Percentiles rank a stretch among this genome's conserved stretches.
Conservation (phyloP, 2,797 vertebrate species). For the Gadopsis bispinosus region DNA sequence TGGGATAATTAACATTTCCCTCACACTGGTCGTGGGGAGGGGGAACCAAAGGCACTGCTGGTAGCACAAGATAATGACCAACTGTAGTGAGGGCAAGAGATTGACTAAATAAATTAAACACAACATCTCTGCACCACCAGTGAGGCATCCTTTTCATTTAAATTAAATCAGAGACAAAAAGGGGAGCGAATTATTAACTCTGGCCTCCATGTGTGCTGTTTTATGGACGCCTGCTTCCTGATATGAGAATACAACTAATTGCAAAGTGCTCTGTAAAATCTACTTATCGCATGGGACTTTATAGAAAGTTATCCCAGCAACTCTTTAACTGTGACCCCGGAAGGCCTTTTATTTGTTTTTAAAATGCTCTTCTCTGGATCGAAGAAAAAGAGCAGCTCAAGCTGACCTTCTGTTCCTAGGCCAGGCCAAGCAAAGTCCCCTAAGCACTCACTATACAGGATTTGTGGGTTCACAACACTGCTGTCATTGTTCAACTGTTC, state of each 20-base stretch:
- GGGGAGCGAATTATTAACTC: slow-evolving; percentile 69
- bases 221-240: slow-evolving; percentile 66
- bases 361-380: slow-evolving; percentile 34
- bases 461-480: slow-evolving; percentile 27
- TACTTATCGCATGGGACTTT: slow-evolving; percentile 71
- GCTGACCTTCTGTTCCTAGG: slow-evolving; percentile 22
- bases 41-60: slow-evolving; percentile 67
- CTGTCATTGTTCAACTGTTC: slow-evolving; percentile 7
- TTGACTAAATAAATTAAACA: slow-evolving; percentile 81
- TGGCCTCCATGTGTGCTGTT: slow-evolving; percentile 62
- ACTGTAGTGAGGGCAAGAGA: slow-evolving; percentile 61
- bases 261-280: slow-evolving; percentile 70
- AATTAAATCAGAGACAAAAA: slow-evolving; percentile 73
- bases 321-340: slow-evolving; percentile 46
- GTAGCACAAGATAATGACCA: slow-evolving; percentile 78
- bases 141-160: slow-evolving; percentile 74
- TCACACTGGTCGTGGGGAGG: slow-evolving; percentile 52
- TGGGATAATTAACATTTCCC: slow-evolving; percentile 60
- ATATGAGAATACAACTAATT: slow-evolving; percentile 76
- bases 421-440: slow-evolving; percentile 12
- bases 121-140: slow-evolving; percentile 67
- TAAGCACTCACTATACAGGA: slow-evolving; percentile 15
- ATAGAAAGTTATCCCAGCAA: slow-evolving; percentile 49
- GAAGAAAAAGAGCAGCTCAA: slow-evolving; percentile 11
- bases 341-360: slow-evolving; percentile 50